Evolutionary conservation across 2,888 invertebrate species (phyloP).

Genomic region (Achlya flavicornis): DNA sequence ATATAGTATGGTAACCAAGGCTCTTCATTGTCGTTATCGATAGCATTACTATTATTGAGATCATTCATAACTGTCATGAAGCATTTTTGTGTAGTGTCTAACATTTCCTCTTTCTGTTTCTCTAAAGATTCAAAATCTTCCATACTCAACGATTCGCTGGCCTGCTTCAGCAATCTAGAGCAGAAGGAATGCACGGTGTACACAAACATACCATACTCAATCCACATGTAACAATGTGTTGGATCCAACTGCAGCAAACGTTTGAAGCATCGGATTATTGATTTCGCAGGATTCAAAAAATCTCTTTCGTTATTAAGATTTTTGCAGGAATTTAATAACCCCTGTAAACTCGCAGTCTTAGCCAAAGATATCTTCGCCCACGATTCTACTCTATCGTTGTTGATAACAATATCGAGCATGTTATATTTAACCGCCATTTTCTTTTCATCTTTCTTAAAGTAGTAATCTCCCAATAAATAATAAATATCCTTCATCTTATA

Average conservation of each 20-base stretch:
- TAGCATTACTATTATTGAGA: constrained; percentile 78
- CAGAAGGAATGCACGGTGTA: constrained; percentile 96
- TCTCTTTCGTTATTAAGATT: constrained; percentile 84
- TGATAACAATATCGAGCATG: constrained; percentile 91
- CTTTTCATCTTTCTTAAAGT: constrained; percentile 94
- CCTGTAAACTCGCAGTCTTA: constrained; percentile 90
- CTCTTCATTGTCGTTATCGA: constrained; percentile 89
- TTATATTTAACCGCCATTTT: constrained; percentile 91
- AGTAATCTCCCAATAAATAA: constrained; percentile 95
- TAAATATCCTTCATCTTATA: constrained; percentile 89
- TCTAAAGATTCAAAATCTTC: constrained; percentile 90
- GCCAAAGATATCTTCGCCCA: constrained; percentile 96
- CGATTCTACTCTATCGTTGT: constrained; percentile 92
- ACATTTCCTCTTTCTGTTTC: constrained; percentile 90
- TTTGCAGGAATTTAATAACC: constrained; percentile 90
- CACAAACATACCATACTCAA: constrained; percentile 95
- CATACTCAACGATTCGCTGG: constrained; percentile 89
- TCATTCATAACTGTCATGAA: constrained; percentile 88
- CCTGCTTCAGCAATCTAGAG: constrained; percentile 92
- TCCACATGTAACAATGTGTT: constrained; percentile 90
- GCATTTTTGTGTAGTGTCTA: constrained; percentile 90
- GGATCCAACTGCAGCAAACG: constrained; percentile 90
- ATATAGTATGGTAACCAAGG: constrained; percentile 97
- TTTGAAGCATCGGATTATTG: constrained; percentile 91
- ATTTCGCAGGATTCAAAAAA: constrained; percentile 87